Percentiles rank a stretch among this genome's conserved stretches.
These are phyloP conservation scores for Diadumene lineata DNA, from an alignment of 92 coral and sea anemone species.

Conservation along the genomic window DNA sequence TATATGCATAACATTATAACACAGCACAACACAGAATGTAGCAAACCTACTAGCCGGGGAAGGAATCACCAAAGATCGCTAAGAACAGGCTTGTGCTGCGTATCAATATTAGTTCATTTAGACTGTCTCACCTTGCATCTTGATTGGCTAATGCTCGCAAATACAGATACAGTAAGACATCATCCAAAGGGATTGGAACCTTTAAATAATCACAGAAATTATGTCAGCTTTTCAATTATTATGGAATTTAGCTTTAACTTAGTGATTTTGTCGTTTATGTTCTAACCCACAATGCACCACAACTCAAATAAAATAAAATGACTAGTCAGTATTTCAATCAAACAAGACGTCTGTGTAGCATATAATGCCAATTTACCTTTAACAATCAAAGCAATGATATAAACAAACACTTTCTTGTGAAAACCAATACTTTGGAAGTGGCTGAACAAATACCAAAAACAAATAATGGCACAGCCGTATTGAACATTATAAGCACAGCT, in stretches of 20 bases:
- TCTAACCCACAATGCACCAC: too few relatives aligned
- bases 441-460: background rate
- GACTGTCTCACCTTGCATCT: constrained; percentile 63
- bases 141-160: constrained; percentile 77
- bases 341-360: background rate
- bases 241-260: too few relatives aligned
- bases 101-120: too few relatives aligned
- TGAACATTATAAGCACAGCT: background rate
- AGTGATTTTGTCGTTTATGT: too few relatives aligned
- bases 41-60: too few relatives aligned
- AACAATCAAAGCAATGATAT: background rate
- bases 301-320: background rate
- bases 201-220: constrained; percentile 18
- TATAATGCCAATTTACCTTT: background rate
- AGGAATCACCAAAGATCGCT: too few relatives aligned
- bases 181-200: constrained; percentile 80
- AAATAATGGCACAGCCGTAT: constrained; percentile 11
- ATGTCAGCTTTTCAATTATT: too few relatives aligned
- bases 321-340: too few relatives aligned
- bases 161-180: constrained; percentile 66
- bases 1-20: too few relatives aligned
- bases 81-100: too few relatives aligned
- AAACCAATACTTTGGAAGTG: background rate
- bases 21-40: too few relatives aligned
- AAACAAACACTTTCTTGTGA: background rate